These are phyloP conservation scores for Salmo trutta DNA, from an alignment of 2,797 vertebrate species.

Conservation along the genomic window DNA sequence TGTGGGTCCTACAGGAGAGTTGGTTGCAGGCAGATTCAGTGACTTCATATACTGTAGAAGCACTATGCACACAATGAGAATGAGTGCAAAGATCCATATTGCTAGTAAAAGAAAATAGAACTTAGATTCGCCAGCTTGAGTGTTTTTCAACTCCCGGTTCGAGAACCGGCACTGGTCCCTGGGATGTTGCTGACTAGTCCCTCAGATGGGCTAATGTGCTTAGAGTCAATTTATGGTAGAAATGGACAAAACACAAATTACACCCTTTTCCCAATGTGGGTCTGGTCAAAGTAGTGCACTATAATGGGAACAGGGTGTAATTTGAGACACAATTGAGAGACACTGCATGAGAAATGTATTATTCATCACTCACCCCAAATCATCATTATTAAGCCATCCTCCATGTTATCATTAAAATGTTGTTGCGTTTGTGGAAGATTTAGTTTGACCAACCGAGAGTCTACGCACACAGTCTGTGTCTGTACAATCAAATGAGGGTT, in stretches of 20 bases:
- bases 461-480: not conserved
- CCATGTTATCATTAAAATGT: conserved; percentile 5
- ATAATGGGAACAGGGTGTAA: not conserved
- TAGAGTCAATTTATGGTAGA: not conserved
- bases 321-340: not conserved
- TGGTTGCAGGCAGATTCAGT: conserved; percentile 32
- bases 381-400: not conserved
- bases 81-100: not conserved
- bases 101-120: not conserved
- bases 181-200: not conserved
- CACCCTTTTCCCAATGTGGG: not conserved
- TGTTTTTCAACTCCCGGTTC: too few relatives aligned
- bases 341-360: not conserved
- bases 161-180: not conserved
- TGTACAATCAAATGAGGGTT: not conserved
- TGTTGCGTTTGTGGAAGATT: not conserved
- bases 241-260: not conserved
- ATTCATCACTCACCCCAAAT: not conserved
- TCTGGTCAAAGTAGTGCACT: not conserved
- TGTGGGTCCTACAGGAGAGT: conserved; percentile 12
- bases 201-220: not conserved
- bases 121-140: too few relatives aligned
- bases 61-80: conserved; percentile 8
- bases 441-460: not conserved
- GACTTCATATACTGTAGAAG: conserved; percentile 12